Percentiles rank a stretch among this genome's conserved stretches.
phyloP scores from a whole-genome alignment of 2,797 vertebrate species.

The Neostethus bicornis region DNA sequence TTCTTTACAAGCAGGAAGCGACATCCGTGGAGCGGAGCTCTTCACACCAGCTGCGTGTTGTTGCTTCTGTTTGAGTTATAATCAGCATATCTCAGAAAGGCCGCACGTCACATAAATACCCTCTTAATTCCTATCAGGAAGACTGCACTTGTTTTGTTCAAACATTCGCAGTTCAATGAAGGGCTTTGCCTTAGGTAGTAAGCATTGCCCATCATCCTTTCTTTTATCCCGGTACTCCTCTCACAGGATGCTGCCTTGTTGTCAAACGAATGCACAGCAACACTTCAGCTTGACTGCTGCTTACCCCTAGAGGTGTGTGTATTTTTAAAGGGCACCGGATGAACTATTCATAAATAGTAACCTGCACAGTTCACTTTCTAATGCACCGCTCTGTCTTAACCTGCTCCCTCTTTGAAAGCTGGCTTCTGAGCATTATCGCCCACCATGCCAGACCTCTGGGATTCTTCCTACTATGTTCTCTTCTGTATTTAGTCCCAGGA shows the following conservation, averaged over 20 bases:
- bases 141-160: slow-evolving; percentile 70
- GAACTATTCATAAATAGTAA: slow-evolving; percentile 86
- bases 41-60: slow-evolving; percentile 59
- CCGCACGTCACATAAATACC: slow-evolving; percentile 59
- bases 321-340: slow-evolving; percentile 86
- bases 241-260: slow-evolving; percentile 77
- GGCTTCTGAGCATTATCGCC: slow-evolving; percentile 49
- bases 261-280: slow-evolving; percentile 77
- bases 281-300: slow-evolving; percentile 72
- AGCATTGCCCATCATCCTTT: slow-evolving; percentile 77
- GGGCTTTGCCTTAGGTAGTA: slow-evolving; percentile 71
- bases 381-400: slow-evolving; percentile 54
- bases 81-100: slow-evolving; percentile 57
- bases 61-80: slow-evolving; percentile 62
- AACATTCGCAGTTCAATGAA: slow-evolving; percentile 65
- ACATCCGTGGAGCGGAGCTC: slow-evolving; percentile 51
- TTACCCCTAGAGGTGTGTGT: slow-evolving; percentile 69
- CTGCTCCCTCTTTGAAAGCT: slow-evolving; percentile 23
- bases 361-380: slow-evolving; percentile 71
- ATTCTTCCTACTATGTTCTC: slow-evolving; percentile 26
- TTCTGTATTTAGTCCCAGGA: slow-evolving; percentile 50
- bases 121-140: slow-evolving; percentile 63
- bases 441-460: slow-evolving; percentile 48
- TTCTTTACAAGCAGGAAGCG: slow-evolving; percentile 64
- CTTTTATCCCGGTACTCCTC: slow-evolving; percentile 85